phyloP scores from a whole-genome alignment of 2,113 vertebrate genomes.

The Promerops cafer region DNA sequence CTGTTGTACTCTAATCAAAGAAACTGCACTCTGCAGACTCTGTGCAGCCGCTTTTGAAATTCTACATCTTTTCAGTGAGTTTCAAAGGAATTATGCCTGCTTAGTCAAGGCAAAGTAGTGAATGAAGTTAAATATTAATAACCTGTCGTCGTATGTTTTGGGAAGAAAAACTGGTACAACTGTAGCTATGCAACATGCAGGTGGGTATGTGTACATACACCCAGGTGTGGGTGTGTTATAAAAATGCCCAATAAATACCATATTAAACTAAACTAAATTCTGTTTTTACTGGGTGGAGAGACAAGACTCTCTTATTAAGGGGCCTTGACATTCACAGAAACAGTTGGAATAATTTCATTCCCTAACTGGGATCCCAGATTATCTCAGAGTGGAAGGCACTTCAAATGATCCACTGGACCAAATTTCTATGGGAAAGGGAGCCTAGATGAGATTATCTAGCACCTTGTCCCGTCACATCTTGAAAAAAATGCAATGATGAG shows the following conservation, averaged over 20 bases:
- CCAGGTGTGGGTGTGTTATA: not conserved
- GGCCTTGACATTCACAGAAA: not conserved
- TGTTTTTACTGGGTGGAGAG: not conserved
- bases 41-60: not conserved
- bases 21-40: not conserved
- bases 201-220: not conserved
- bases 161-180: not conserved
- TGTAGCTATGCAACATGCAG: not conserved
- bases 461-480: not conserved
- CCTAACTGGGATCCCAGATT: not conserved
- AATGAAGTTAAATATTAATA: not conserved
- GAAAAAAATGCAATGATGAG: not conserved
- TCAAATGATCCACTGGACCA: not conserved
- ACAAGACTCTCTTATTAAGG: not conserved
- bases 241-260: not conserved
- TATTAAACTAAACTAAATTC: not conserved
- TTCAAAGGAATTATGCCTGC: not conserved
- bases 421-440: not conserved
- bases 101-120: not conserved
- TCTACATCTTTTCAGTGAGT: not conserved
- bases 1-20: not conserved
- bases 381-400: not conserved
- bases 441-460: not conserved
- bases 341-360: not conserved
- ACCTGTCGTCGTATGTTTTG: not conserved